Evolutionary conservation across 2,888 invertebrate genomes (phyloP), one percentile per base, ranked within the genome.

Genomic region (Dermolepida albohirtum): DNA sequence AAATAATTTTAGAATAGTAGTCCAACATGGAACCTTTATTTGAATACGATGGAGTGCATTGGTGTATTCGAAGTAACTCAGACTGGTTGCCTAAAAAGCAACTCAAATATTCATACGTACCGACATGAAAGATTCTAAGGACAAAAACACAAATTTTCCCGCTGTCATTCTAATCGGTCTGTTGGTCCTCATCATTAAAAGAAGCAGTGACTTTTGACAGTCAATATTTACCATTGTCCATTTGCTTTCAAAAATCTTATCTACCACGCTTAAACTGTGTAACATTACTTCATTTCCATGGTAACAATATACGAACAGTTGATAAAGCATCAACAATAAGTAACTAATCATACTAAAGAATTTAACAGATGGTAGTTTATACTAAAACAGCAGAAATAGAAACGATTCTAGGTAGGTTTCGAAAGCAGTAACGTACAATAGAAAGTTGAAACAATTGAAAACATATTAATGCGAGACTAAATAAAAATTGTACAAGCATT

Each of bases 281-380:
- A 71, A 29, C 40, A 66, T 66, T 16, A 73, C 57, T 50, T 73
- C 73, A 27, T 73, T 73, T 8, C 73, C 73, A 44, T 68, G 71
- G 68, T 71, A 73, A 10, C 73, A 73, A 27, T 66, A 73, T 12
- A 72, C 27, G 52, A 72, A 70, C 10, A 72, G 51, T 69, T 73
- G 73, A 54, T 67, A 66, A 7, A 69, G 66, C 12, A 71, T 67
- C 41, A 71, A 22, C 11, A 70, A 40, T 34, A 69, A 68, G 16
- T 71, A 73, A 8, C 49, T 44, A 1, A 59, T 29, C 63, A 68
- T 70, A 41, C 66, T 62, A 8, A 67, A 40, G 39, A 71, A 73
- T 12, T 43, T 59, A 5, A 68, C 11, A 14, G 69, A 69, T 22
- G 17, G 17, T 12, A 70, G 14, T 14, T 66, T 50, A 29, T 67